Evolutionary conservation across 2,888 invertebrate species (phyloP), one percentile per base, ranked within the genome.

Genomic region (Drosophila formosana): DNA sequence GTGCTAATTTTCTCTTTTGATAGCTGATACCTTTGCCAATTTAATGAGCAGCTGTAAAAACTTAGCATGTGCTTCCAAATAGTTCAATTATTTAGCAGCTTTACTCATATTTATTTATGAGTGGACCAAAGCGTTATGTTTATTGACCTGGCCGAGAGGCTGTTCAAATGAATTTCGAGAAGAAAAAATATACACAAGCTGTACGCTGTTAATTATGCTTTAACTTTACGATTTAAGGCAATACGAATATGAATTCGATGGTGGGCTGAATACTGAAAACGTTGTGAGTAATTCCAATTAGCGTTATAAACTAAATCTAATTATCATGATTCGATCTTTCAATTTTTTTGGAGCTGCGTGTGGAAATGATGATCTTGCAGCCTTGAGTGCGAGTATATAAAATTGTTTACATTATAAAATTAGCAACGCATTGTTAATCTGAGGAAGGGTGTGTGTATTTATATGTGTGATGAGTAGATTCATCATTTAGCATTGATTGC

Each of bases 261-360:
- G 58, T 56, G 53, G 41, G 65, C 43, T 37, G 45, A 7, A 53
- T 47, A 45, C 18, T 51, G 50, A 45, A 49, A 55, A n/a, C 7
- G 26, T 30, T 61, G 65, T 85, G 71, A 76, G 86, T 60, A 46
- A 69, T 72, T 73, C 75, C 83, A 82, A 85, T 85, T 85, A 89
- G 89, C 89, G 45, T 73, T 66, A 75, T 77, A 79, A 85, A 82
- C 86, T 82, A 85, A 85, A 88, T 89, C 74, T 82, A 84, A 89
- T 84, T 89, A 84, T 66, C 89, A 76, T 62, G 66, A 85, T 85
- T 73, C 65, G 68, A 82, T 88, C 11, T 34, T 34, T 34, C 9
- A 11, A 9, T 9, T 7, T 41, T 72, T 64, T 56, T 32, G 25
- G 25, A 34, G 30, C 50, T 63, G 58, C 57, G 55, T 62, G 56